phyloP scores from a whole-genome alignment of 2,888 invertebrate genomes.

The Orgyia antiqua region DNA sequence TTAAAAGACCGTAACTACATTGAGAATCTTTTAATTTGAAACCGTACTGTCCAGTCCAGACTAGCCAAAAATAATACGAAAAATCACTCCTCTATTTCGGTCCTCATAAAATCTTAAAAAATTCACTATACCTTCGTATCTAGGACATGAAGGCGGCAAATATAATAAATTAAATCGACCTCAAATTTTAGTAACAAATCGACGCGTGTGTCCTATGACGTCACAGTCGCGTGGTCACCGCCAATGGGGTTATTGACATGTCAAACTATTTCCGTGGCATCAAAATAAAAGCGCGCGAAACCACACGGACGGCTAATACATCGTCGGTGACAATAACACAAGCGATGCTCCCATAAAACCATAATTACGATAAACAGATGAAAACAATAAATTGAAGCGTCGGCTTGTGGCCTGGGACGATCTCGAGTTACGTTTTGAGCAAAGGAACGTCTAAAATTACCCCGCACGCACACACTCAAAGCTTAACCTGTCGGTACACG shows the following conservation, averaged over 20 bases:
- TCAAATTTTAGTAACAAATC: conserved; percentile 57
- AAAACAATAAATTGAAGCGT: conserved; percentile 75
- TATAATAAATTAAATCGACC: conserved; percentile 68
- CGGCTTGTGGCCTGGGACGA: conserved; percentile 74
- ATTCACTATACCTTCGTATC: conserved; percentile 41
- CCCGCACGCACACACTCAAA: conserved; percentile 61
- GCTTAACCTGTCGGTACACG: conserved; percentile 46
- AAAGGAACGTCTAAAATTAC: conserved; percentile 79
- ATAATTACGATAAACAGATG: conserved; percentile 64
- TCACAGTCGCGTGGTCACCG: conserved; percentile 63
- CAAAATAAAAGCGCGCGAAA: conserved; percentile 69
- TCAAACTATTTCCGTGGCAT: conserved; percentile 73
- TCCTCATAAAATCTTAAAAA: conserved; percentile 38
- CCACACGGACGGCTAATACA: conserved; percentile 39
- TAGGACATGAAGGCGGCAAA: conserved; percentile 50
- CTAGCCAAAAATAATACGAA: conserved; percentile 17
- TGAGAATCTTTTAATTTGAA: too few relatives aligned
- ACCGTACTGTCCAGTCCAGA: conserved; percentile 5
- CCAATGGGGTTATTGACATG: conserved; percentile 73
- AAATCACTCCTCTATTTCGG: conserved; percentile 20
- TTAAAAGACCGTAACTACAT: too few relatives aligned
- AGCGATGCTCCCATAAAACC: conserved; percentile 34
- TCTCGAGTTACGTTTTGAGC: conserved; percentile 76
- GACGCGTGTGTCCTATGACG: conserved; percentile 62
- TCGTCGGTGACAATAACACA: conserved; percentile 17